These are phyloP conservation scores for Drosophila barbarae DNA, from an alignment of 2,888 invertebrate species.

Conservation along the genomic window DNA sequence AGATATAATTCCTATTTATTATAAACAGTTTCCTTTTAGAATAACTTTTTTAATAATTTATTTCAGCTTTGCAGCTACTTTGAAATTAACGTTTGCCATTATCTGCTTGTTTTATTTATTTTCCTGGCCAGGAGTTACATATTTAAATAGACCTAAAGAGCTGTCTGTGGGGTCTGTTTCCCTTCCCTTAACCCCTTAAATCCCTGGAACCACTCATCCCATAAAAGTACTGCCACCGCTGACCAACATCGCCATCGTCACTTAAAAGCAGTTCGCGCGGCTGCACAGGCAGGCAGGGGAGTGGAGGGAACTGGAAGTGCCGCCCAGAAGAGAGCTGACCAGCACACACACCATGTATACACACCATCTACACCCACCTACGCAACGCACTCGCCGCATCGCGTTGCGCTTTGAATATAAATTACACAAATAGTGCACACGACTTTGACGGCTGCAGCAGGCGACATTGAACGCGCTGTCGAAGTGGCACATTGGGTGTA, in stretches of 20 bases:
- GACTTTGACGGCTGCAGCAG: conserved; percentile 52
- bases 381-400: conserved; percentile 31
- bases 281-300: conserved; percentile 17
- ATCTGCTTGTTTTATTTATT: not conserved
- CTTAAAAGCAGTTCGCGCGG: conserved; percentile 60
- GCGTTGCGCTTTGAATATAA: conserved; percentile 69
- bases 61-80: not conserved
- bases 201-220: not conserved
- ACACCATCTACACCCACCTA: conserved; percentile 15
- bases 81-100: not conserved
- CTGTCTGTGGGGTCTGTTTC: not conserved
- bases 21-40: not conserved
- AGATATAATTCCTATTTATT: not conserved
- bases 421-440: conserved; percentile 64
- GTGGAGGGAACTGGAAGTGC: conserved; percentile 15
- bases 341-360: conserved; percentile 15
- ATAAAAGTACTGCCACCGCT: conserved; percentile 30
- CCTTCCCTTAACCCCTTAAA: not conserved
- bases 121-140: conserved; percentile 1
- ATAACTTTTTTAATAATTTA: not conserved
- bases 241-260: conserved; percentile 56
- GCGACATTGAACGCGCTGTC: conserved; percentile 24
- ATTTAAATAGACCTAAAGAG: conserved; percentile 9
- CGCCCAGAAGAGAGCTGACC: conserved; percentile 20
- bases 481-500: conserved; percentile 11